Percentiles rank a stretch among this genome's conserved stretches.
Evolutionary conservation across 2,888 invertebrate genomes (phyloP).

Genomic region (Stegophylla sp.): DNA sequence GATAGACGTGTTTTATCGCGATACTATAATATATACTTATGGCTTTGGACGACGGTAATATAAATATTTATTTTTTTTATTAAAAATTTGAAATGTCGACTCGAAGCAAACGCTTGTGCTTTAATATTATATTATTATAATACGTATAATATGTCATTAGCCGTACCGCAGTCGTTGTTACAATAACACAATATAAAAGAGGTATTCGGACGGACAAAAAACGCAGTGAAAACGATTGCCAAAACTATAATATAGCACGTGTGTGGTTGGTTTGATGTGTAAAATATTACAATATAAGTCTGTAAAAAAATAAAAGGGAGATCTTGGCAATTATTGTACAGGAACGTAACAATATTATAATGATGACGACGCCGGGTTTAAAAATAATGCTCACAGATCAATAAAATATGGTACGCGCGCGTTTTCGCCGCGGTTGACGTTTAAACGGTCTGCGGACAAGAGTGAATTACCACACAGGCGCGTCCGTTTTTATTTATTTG

Average conservation of each 20-base stretch:
- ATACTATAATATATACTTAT: not conserved
- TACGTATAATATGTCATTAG: constrained; percentile 29
- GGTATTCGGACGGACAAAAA: constrained; percentile 39
- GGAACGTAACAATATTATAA: not conserved
- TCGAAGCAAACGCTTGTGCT: constrained; percentile 8
- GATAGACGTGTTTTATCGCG: constrained; percentile 32
- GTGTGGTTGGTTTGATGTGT: constrained; percentile 9
- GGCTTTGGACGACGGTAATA: not conserved
- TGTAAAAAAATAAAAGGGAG: not conserved
- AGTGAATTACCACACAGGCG: not conserved
- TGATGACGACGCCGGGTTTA: constrained; percentile 9
- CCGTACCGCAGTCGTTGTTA: constrained; percentile 20
- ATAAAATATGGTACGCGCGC: constrained; percentile 28
- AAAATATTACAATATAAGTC: constrained; percentile 22
- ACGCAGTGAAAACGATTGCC: constrained; percentile 32
- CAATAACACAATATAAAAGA: not conserved
- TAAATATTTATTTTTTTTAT: too few relatives aligned
- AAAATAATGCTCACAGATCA: constrained; percentile 38
- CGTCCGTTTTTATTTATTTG: too few relatives aligned
- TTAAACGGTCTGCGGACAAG: not conserved
- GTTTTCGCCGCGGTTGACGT: not conserved
- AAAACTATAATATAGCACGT: constrained; percentile 30
- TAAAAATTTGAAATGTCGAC: constrained; percentile 23
- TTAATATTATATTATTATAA: constrained; percentile 16
- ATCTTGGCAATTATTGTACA: constrained; percentile 9